Evolutionary conservation across 2,797 vertebrate species (phyloP).

Genomic region (Phalanger gymnotis): DNA sequence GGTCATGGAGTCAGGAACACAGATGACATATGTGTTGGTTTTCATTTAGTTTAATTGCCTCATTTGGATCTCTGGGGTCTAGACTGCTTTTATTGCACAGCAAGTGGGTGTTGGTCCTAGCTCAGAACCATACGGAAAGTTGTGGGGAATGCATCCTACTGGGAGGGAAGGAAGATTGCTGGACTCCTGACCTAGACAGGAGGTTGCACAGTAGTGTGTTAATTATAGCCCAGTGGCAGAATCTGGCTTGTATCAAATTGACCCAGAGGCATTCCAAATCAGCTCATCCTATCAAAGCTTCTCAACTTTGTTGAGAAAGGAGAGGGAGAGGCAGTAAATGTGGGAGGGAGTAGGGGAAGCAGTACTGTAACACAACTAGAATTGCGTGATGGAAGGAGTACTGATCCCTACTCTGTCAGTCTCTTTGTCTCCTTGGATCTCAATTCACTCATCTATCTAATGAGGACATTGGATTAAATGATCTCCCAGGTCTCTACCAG

Average conservation of each 20-base stretch:
- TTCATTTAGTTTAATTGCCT: slow-evolving; percentile 61
- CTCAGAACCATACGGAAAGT: slow-evolving; percentile 62
- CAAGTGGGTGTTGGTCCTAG: slow-evolving; percentile 58
- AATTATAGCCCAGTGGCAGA: slow-evolving; percentile 63
- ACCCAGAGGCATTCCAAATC: slow-evolving; percentile 69
- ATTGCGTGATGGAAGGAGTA: not conserved
- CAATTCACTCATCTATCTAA: rapidly evolving
- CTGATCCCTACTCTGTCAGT: not conserved
- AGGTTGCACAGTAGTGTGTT: slow-evolving; percentile 71
- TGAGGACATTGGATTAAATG: rapidly evolving
- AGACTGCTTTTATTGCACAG: slow-evolving; percentile 60
- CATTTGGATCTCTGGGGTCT: slow-evolving; percentile 50
- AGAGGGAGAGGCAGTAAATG: not conserved
- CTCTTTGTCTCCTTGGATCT: not conserved
- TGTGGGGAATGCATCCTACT: not conserved
- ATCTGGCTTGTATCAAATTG: not conserved
- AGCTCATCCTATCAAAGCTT: slow-evolving; percentile 66
- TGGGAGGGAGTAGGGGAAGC: not conserved
- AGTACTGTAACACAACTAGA: not conserved
- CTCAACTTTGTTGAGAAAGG: not conserved
- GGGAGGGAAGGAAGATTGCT: slow-evolving; percentile 18
- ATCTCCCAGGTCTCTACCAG: rapidly evolving
- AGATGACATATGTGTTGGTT: slow-evolving; percentile 42
- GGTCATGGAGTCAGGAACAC: slow-evolving; percentile 44
- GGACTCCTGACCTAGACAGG: slow-evolving; percentile 64